phyloP scores from a whole-genome alignment of 2,888 invertebrate species.

The Cylindroiulus punctatus region DNA sequence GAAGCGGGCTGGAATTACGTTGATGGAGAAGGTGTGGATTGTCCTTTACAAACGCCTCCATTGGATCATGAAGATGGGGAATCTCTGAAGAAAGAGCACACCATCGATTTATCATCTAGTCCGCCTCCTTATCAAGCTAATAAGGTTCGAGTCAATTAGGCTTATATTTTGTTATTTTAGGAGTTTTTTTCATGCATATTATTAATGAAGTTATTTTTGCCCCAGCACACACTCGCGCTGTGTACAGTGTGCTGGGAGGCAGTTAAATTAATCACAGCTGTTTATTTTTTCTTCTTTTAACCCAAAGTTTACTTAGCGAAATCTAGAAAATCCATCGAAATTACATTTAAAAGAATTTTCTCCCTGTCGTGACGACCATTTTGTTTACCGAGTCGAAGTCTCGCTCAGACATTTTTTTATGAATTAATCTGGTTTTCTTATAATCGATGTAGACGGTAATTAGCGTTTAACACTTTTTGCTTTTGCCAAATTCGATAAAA shows the following conservation, averaged over 20 bases:
- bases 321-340: too few species aligned
- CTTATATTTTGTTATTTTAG: not conserved
- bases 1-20: conserved; percentile 84
- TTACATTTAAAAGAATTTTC: too few species aligned
- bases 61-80: conserved; percentile 13
- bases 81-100: conserved; percentile 61
- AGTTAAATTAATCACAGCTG: not conserved
- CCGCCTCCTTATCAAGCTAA: conserved; percentile 77
- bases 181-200: not conserved
- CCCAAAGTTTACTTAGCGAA: too few species aligned
- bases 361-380: too few species aligned
- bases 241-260: not conserved
- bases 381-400: too few species aligned
- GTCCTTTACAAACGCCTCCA: conserved; percentile 54
- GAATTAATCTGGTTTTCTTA: too few species aligned
- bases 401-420: too few species aligned
- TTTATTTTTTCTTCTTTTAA: too few species aligned
- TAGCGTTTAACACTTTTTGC: too few species aligned
- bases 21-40: conserved; percentile 57
- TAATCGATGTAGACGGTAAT: too few species aligned
- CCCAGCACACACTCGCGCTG: too few species aligned
- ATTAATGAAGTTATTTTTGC: not conserved
- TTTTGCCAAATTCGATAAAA: too few species aligned
- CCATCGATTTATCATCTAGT: conserved; percentile 74
- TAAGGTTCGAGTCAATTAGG: conserved; percentile 57